Conservation (phyloP, 2,797 vertebrate genomes). For the Pangasius sanitwongsei region DNA sequence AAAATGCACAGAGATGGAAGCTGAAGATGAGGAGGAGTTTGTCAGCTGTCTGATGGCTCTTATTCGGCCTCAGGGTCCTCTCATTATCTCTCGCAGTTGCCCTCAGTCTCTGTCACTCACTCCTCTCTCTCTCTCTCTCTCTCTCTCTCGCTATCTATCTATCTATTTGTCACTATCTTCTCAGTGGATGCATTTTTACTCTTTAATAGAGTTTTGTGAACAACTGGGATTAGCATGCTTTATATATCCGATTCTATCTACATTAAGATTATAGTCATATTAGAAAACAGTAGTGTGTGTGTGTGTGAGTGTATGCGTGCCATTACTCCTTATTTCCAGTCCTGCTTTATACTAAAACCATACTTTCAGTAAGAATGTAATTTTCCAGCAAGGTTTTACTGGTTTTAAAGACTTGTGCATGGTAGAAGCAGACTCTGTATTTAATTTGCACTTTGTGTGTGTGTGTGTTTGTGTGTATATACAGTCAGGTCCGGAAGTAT, state of each 20-base stretch:
- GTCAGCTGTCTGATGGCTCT: conserved; percentile 30
- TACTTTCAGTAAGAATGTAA: neutral
- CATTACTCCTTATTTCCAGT: neutral
- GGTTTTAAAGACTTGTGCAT: neutral
- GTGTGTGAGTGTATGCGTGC: neutral
- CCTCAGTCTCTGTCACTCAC: conserved; percentile 25
- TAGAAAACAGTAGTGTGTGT: neutral
- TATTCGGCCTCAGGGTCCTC: conserved; percentile 21
- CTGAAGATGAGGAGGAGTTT: conserved; percentile 34
- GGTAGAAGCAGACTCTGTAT: neutral
- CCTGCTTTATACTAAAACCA: neutral
- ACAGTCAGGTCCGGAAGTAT: no score
- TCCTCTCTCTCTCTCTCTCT: neutral
- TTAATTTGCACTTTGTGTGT: neutral
- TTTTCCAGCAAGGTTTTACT: neutral
- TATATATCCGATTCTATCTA: neutral
- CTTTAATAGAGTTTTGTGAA: neutral
- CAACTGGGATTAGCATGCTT: neutral
- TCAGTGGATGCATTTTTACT: neutral
- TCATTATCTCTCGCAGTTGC: conserved; percentile 6
- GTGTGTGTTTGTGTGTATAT: neutral
- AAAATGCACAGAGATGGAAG: conserved; percentile 2
- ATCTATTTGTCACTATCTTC: neutral
- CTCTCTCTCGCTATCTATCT: conserved; percentile 3
- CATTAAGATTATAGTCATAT: neutral